These are phyloP conservation scores for Pterostichus madidus DNA, from an alignment of 2,888 invertebrate species.

Conservation along the genomic window DNA sequence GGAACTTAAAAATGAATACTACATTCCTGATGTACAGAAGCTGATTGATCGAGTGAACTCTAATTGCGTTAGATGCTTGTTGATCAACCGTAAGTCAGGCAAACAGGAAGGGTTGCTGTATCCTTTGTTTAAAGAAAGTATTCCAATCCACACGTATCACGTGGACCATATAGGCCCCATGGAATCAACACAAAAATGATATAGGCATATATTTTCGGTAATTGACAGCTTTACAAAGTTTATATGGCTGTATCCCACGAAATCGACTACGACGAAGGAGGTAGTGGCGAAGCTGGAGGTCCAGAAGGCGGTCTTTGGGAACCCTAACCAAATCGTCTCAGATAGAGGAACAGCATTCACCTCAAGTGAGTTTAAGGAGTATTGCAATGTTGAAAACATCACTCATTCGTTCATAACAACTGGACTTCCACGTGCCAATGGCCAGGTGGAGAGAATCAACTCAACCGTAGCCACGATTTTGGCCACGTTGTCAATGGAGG, in stretches of 20 bases:
- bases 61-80: slow-evolving; percentile 69
- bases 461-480: slow-evolving; percentile 66
- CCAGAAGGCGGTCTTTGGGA: slow-evolving; percentile 68
- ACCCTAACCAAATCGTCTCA: slow-evolving; percentile 67
- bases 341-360: slow-evolving; percentile 69
- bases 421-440: slow-evolving; percentile 31
- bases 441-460: slow-evolving; percentile 66
- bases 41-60: slow-evolving; percentile 68
- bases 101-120: slow-evolving; percentile 69
- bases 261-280: slow-evolving; percentile 60
- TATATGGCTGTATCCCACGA: slow-evolving; percentile 67
- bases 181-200: slow-evolving; percentile 69
- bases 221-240: slow-evolving; percentile 69
- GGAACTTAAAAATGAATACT: slow-evolving; percentile 68
- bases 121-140: slow-evolving; percentile 69
- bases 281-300: slow-evolving; percentile 59
- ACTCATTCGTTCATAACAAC: not conserved
- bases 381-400: slow-evolving; percentile 9
- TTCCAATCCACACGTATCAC: slow-evolving; percentile 70
- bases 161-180: slow-evolving; percentile 70
- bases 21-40: slow-evolving; percentile 68
- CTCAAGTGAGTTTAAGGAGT: slow-evolving; percentile 9
- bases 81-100: slow-evolving; percentile 69
- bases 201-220: slow-evolving; percentile 69
- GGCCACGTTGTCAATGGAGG: slow-evolving; percentile 64